Evolutionary conservation across 2,888 invertebrate genomes (phyloP).

Genomic region (Falcaria lacertinaria): DNA sequence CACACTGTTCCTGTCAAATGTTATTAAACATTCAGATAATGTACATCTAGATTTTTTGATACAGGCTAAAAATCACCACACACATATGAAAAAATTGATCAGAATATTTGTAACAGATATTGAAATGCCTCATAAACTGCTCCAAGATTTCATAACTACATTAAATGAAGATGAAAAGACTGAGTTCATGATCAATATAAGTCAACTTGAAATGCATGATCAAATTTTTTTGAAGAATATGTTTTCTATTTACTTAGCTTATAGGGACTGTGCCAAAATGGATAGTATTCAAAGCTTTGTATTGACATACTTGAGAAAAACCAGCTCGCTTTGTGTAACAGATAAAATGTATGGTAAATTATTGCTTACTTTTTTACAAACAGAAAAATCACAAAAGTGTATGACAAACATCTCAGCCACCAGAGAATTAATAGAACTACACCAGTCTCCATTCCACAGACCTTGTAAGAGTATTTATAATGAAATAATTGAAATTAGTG

Average conservation of each 20-base stretch:
- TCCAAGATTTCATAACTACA: slow-evolving; percentile 41
- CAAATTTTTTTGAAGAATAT: slow-evolving; percentile 43
- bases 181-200: slow-evolving; percentile 30
- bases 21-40: slow-evolving; percentile 34
- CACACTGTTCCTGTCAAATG: slow-evolving; percentile 32
- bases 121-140: slow-evolving; percentile 30
- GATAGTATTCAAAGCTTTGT: slow-evolving; percentile 38
- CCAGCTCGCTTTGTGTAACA: slow-evolving; percentile 20
- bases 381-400: slow-evolving; percentile 23
- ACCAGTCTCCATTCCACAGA: slow-evolving; percentile 49
- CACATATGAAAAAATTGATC: slow-evolving; percentile 31
- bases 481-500: slow-evolving; percentile 22
- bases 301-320: slow-evolving; percentile 23
- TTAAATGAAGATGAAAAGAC: slow-evolving; percentile 22
- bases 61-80: slow-evolving; percentile 26
- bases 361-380: slow-evolving; percentile 43
- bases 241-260: slow-evolving; percentile 38
- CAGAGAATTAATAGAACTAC: slow-evolving; percentile 37
- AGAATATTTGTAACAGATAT: slow-evolving; percentile 34
- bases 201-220: slow-evolving; percentile 25
- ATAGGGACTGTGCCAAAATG: slow-evolving; percentile 42
- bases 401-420: slow-evolving; percentile 16
- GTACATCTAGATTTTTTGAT: slow-evolving; percentile 41
- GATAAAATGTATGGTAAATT: slow-evolving; percentile 53
- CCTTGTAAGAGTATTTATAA: slow-evolving; percentile 43